phyloP scores from a whole-genome alignment of 2,113 vertebrate species.

The Phoenicopterus ruber region DNA sequence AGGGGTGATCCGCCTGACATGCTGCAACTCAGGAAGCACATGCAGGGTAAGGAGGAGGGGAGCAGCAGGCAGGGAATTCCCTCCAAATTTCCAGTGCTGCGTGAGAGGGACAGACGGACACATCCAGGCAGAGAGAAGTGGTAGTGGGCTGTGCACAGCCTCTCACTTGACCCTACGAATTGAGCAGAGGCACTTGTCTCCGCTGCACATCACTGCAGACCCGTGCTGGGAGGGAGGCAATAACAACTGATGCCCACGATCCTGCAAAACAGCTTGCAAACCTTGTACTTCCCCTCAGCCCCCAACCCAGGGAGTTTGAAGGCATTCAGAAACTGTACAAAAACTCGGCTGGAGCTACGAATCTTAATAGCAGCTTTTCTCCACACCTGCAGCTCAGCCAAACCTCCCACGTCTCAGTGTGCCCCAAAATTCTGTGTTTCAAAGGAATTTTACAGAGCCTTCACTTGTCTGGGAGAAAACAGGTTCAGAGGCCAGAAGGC shows the following conservation, averaged over 20 bases:
- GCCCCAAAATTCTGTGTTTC: not conserved
- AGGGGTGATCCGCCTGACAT: fast-evolving
- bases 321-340: not conserved
- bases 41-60: not conserved
- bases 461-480: not conserved
- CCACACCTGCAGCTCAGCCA: not conserved
- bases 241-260: not conserved
- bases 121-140: not conserved
- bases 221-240: not conserved
- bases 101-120: not conserved
- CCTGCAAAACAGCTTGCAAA: not conserved
- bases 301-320: not conserved
- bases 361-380: not conserved
- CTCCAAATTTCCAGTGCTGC: not conserved
- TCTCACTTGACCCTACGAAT: not conserved
- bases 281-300: not conserved
- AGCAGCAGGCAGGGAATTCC: not conserved
- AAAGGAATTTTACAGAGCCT: slow-evolving; percentile 9
- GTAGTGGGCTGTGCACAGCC: not conserved
- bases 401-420: not conserved
- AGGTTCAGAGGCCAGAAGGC: not conserved
- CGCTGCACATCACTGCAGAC: not conserved
- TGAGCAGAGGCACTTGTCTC: not conserved
- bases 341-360: not conserved
- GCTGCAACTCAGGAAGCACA: not conserved